Conservation (phyloP, 2,888 invertebrate species). For the Chymomyza fuscimana region DNA sequence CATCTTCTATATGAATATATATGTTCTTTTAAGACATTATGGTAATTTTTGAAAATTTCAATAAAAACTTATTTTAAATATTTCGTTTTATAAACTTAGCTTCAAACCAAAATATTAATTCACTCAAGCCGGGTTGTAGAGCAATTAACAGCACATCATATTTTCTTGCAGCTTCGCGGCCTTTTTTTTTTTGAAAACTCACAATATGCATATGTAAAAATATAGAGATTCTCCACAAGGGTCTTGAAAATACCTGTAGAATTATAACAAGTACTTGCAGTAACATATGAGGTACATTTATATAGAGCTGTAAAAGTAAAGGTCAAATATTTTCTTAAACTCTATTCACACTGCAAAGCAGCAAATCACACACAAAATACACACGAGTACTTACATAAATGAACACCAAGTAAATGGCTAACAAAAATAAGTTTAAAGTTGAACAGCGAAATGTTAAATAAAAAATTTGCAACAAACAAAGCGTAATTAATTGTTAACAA, state of each 20-base stretch:
- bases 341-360: constrained; percentile 65
- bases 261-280: background rate
- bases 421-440: constrained; percentile 29
- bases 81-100: background rate
- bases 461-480: constrained; percentile 39
- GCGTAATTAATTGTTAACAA: constrained; percentile 68
- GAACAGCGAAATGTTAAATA: constrained; percentile 67
- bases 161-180: background rate
- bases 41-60: no score
- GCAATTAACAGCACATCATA: background rate
- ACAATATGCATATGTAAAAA: background rate
- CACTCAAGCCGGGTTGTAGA: background rate
- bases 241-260: background rate
- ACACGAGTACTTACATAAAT: constrained; percentile 27
- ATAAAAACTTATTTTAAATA: no score
- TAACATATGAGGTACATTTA: background rate
- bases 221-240: background rate
- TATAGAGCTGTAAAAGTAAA: background rate
- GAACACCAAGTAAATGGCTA: constrained; percentile 60
- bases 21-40: no score
- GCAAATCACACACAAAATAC: constrained; percentile 35
- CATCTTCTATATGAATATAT: no score
- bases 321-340: constrained; percentile 58
- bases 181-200: background rate
- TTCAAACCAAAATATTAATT: background rate